phyloP scores from a whole-genome alignment of 2,113 vertebrate genomes.

The Sinocyclocheilus rhinocerous region DNA sequence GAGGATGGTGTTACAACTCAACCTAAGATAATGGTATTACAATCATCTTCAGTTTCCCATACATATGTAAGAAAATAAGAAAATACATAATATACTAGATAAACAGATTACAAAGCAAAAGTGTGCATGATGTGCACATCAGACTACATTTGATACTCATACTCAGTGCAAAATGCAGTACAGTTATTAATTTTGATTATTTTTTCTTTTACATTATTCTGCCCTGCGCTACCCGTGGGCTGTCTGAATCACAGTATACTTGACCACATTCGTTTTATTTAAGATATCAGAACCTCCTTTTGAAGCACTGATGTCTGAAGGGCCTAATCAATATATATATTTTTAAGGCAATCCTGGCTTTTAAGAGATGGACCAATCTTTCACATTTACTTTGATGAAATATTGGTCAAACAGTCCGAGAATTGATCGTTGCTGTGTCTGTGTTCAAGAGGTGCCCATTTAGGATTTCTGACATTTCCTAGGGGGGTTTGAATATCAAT shows the following conservation, averaged over 20 bases:
- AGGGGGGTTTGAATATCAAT: background rate
- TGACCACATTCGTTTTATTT: conserved; percentile 9
- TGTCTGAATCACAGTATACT: background rate
- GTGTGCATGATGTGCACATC: no score
- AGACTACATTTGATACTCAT: background rate
- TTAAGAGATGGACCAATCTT: conserved; percentile 27
- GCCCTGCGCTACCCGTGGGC: background rate
- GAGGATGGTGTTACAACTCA: no score
- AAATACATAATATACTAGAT: no score
- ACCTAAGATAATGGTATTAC: no score
- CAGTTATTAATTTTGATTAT: background rate
- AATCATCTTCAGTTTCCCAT: no score
- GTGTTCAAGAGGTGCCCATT: background rate
- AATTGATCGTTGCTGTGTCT: background rate
- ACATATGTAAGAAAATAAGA: no score
- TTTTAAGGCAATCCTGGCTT: no score
- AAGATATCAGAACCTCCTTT: background rate
- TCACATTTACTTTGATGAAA: conserved; percentile 42
- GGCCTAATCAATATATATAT: conserved; percentile 31
- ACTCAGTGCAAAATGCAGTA: background rate
- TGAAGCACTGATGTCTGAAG: background rate
- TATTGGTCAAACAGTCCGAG: conserved; percentile 3
- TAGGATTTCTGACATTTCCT: background rate
- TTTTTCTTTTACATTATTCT: background rate
- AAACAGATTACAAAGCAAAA: no score